Evolutionary conservation across 2,113 vertebrate species (phyloP), one percentile per base, ranked within the genome.

Genomic region (Fulmarus glacialis): DNA sequence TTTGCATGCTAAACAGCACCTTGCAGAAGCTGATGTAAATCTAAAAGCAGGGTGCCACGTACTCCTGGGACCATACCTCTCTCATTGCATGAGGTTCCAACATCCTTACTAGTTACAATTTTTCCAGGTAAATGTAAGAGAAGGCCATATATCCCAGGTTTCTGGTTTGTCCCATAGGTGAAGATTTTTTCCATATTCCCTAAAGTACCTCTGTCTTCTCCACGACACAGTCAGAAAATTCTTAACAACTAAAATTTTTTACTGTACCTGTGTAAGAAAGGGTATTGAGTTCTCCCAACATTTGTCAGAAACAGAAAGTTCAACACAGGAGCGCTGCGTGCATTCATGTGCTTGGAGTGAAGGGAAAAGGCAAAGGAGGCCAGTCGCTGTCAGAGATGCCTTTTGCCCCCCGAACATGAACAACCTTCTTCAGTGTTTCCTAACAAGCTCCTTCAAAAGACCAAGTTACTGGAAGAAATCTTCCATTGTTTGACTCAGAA

Each of bases 241-340:
- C 29, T 47, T n/a, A 77, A 70, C 30, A 83, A 56, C 36, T 64
- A 73, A 30, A 80, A 19, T 15, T 40, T 71, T 53, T 67, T 74
- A 73, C 32, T 34, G 29, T 36, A 62, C 12, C 66, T 38, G 18
- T 63, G n/a, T 62, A 80, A 68, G 40, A 86, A 36, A 85, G 17
- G 8, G 15, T 50, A 64, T 4, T 73, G 55, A 81, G n/a, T 36
- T 94, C 59, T 77, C 29, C 27, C 45, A 66, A 8, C 2, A 15
- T 47, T 53, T 80, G 22, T 68, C 40, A 72, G 38, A 80, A 95
- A 43, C 8, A 63, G 53, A 59, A 4, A 36, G 34, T 64, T 70
- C n/a, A 50, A 50, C 30, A 50, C 22, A 48, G 3, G 4, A 93
- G 27, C 0, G 0, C 43, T 62, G 62, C 77, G 19, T 47, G 34